A percentile compares a stretch with the other conserved stretches of the same genome.
These are phyloP conservation scores for Leptestheria dahalacensis DNA, from an alignment of 1,140 invertebrate genomes.

Conservation along the genomic window DNA sequence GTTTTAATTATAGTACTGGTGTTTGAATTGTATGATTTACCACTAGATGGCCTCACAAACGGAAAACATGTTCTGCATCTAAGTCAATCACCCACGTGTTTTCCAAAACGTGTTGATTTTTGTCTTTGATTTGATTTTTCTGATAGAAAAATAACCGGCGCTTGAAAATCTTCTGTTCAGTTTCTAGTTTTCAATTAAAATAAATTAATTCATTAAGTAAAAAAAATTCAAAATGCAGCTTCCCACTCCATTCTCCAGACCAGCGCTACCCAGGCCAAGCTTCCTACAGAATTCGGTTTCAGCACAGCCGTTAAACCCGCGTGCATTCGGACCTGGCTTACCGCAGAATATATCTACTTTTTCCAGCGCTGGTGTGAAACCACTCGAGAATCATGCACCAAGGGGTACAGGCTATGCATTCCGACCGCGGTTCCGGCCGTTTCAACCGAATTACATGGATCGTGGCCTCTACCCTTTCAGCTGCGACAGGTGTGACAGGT, in stretches of 20 bases:
- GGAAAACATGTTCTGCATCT: too few relatives aligned
- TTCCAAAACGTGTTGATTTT: too few relatives aligned
- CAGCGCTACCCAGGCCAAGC: background rate
- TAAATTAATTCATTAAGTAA: too few relatives aligned
- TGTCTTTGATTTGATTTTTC: too few relatives aligned
- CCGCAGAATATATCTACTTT: background rate
- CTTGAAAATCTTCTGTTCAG: too few relatives aligned
- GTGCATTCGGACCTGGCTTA: background rate
- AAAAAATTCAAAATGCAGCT: background rate
- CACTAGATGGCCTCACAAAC: too few relatives aligned
- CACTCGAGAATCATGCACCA: background rate
- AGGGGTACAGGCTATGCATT: background rate
- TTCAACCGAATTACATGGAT: background rate
- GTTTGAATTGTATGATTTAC: too few relatives aligned
- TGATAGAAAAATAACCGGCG: too few relatives aligned
- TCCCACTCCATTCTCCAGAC: background rate
- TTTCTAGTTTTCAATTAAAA: too few relatives aligned
- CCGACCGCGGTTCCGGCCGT: background rate
- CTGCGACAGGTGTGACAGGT: constrained; percentile 62
- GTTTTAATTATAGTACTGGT: too few relatives aligned
- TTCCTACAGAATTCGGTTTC: background rate
- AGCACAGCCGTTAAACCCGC: background rate
- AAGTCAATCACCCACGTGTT: too few relatives aligned
- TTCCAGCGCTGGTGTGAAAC: background rate
- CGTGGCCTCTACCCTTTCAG: constrained; percentile 15